These are phyloP conservation scores for Tinea pellionella DNA, from an alignment of 2,888 invertebrate genomes.

Conservation along the genomic window DNA sequence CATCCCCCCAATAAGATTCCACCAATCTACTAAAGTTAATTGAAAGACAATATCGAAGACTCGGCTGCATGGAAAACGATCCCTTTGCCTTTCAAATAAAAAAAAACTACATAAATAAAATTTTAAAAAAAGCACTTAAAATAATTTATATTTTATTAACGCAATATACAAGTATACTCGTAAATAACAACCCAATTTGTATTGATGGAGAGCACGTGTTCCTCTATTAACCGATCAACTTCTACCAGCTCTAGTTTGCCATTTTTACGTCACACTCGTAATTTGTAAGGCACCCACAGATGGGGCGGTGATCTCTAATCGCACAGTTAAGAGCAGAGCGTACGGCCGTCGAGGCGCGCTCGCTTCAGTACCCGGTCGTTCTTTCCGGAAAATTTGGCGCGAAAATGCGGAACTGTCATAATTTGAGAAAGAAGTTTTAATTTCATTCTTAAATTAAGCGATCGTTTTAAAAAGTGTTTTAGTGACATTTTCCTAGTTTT, in stretches of 20 bases:
- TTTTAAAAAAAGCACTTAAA: background rate
- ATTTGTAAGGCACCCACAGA: conserved; percentile 39
- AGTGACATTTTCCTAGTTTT: background rate
- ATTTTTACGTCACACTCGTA: conserved; percentile 58
- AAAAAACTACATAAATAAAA: too few relatives aligned
- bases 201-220: background rate
- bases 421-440: conserved; percentile 33
- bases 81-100: too few relatives aligned
- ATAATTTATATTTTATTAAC: background rate
- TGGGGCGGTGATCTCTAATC: conserved; percentile 16
- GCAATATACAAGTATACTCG: background rate
- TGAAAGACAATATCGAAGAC: too few relatives aligned
- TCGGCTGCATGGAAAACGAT: too few relatives aligned
- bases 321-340: conserved; percentile 50
- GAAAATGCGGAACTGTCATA: conserved; percentile 60
- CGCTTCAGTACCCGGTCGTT: conserved; percentile 29
- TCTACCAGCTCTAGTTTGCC: conserved; percentile 23
- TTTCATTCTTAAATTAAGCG: conserved; percentile 23
- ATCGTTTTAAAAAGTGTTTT: background rate
- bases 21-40: too few relatives aligned
- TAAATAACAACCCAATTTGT: background rate
- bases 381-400: conserved; percentile 53
- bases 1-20: too few relatives aligned
- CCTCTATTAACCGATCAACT: background rate
- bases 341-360: conserved; percentile 34